A percentile compares a stretch with the other conserved stretches of the same genome.
These are phyloP conservation scores for Haliclona indistincta DNA, from an alignment of 37 sponge, comb jelly and placozoan species.

Conservation along the genomic window DNA sequence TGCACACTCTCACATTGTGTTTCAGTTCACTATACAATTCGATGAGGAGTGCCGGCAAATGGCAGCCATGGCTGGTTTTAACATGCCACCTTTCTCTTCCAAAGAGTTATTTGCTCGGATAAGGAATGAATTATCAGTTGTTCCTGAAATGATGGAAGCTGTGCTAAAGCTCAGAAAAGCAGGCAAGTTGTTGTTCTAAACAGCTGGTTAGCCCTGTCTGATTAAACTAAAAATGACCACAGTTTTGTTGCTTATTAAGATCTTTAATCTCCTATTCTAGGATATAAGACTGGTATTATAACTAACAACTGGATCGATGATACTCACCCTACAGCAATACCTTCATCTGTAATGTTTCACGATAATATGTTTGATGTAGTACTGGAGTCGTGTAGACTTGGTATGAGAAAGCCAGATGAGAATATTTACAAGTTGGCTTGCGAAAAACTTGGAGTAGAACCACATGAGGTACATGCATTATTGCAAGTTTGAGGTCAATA, in stretches of 20 bases:
- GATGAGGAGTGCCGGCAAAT: slow-evolving; percentile 28
- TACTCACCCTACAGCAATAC: not conserved
- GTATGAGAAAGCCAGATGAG: slow-evolving; percentile 50
- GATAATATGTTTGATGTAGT: slow-evolving; percentile 32
- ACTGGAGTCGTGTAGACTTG: slow-evolving; percentile 46
- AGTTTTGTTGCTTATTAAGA: not conserved
- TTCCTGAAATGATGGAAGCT: slow-evolving; percentile 32
- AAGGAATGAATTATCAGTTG: not conserved
- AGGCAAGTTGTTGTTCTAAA: slow-evolving; percentile 14
- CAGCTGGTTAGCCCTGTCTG: not conserved
- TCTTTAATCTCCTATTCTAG: slow-evolving; percentile 4
- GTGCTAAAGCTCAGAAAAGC: slow-evolving; percentile 4
- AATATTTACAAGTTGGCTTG: slow-evolving; percentile 41
- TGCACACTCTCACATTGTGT: not conserved
- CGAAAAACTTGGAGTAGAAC: slow-evolving; percentile 29
- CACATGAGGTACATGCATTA: slow-evolving; percentile 16
- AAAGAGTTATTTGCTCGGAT: slow-evolving; percentile 33
- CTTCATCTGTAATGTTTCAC: not conserved
- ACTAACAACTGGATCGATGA: slow-evolving; percentile 74
- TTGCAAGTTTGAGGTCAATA: not conserved
- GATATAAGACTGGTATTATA: slow-evolving; percentile 33
- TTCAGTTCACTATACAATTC: slow-evolving; percentile 52
- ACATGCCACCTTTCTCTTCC: slow-evolving; percentile 29
- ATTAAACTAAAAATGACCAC: not conserved
- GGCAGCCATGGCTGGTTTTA: not conserved